Evolutionary conservation across 2,888 invertebrate genomes (phyloP), one percentile per base, ranked within the genome.

Genomic region (Scaptomyza cyrtandrae): DNA sequence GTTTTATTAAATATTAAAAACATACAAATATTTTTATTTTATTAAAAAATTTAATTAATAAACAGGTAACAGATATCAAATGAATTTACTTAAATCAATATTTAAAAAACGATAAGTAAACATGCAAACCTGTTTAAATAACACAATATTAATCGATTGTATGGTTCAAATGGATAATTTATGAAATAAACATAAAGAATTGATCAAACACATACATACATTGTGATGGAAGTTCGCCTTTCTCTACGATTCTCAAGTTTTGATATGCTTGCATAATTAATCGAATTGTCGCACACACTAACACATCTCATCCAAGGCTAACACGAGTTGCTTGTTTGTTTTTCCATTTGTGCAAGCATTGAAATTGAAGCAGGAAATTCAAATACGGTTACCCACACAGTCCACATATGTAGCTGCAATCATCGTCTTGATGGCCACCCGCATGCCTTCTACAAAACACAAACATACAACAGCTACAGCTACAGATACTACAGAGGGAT

Each of bases 341-440:
- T 56, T 45, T 37, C 2, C 37, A 41, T 50, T 48, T 55, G 37
- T 3, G 43, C 16, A 29, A 13, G 54, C 65, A 66, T 58, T 72
- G 74, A 64, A 84, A 78, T 73, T 66, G 76, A 76, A 76, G 67
- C 78, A 69, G 66, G 56, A 71, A 71, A 77, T 74, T 57, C 64
- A 70, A 69, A 66, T 60, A 66, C 54, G 62, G 70, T 50, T 62
- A 39, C 41, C 65, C 67, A 64, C 61, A 62, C 59, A 68, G 63
- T 52, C 24, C 37, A 27, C 37, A 50, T 24, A 19, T 16, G 10
- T 41, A 60, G 16, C 54, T 44, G 63, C 67, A 80, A 78, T 78
- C 84, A 84, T 78, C 78, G 84, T 75, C 80, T 69, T 76, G 70
- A 56, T 52, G 58, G 58, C 57, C 68, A 41, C 16, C 41, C 33